Conservation (phyloP, 2,888 invertebrate species). For the Julus scanicus region DNA sequence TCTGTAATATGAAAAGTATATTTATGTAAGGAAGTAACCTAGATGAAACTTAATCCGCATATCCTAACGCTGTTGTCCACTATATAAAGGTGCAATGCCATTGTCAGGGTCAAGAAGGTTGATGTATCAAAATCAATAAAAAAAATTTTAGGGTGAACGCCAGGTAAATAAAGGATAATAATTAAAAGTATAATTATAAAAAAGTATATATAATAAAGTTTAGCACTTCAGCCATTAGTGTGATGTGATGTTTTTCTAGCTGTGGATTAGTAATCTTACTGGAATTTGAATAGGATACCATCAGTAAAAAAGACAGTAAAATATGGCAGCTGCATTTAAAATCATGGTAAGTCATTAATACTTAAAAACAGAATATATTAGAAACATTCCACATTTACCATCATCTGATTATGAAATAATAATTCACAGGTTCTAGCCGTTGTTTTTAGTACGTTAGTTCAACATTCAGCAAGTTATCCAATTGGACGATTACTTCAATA, state of each 20-base stretch:
- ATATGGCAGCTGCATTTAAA: neutral
- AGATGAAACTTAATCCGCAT: neutral
- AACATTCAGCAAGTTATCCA: neutral
- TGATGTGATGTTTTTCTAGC: neutral
- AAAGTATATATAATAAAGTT: neutral
- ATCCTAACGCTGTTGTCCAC: neutral
- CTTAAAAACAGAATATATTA: neutral
- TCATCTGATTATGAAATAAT: neutral
- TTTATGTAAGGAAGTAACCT: neutral
- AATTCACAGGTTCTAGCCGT: neutral
- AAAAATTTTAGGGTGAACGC: constrained; percentile 31
- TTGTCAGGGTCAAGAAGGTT: constrained; percentile 19
- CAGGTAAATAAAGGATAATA: neutral
- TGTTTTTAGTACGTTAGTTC: neutral
- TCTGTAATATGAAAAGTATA: neutral
- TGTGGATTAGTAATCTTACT: neutral
- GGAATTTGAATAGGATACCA: neutral
- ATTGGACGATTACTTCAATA: neutral
- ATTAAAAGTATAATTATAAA: constrained; percentile 1
- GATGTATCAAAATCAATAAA: constrained; percentile 2
- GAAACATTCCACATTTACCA: neutral
- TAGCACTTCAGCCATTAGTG: neutral
- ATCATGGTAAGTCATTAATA: neutral
- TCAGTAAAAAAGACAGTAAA: neutral
- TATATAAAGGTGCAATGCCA: neutral